Conservation (phyloP, 2,888 invertebrate genomes). For the Ceriagrion tenellum region DNA sequence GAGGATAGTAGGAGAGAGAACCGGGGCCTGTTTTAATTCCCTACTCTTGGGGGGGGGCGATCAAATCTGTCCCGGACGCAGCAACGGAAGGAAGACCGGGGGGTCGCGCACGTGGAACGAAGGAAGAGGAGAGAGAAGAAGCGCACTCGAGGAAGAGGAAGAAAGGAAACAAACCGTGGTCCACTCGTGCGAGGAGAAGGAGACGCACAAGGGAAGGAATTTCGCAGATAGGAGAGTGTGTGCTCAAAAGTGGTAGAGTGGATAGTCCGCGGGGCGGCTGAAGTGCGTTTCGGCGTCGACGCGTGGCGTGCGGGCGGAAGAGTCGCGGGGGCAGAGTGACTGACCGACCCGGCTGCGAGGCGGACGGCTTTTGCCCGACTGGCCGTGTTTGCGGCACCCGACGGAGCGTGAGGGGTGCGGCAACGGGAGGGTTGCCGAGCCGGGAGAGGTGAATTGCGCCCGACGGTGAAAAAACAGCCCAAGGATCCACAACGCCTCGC, state of each 20-base stretch:
- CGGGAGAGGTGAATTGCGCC: not conserved
- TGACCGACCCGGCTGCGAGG: too few relatives aligned
- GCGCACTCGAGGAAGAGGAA: not conserved
- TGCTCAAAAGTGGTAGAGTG: not conserved
- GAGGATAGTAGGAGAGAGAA: not conserved
- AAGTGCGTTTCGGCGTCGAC: not conserved
- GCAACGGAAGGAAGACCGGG: constrained; percentile 50
- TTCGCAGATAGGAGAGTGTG: not conserved
- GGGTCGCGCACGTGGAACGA: not conserved
- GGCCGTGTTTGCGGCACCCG: not conserved
- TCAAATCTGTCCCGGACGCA: constrained; percentile 66
- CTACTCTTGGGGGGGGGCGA: constrained; percentile 43
- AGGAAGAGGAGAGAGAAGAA: not conserved
- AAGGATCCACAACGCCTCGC: too few relatives aligned
- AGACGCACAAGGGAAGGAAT: too few relatives aligned
- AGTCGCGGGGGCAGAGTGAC: too few relatives aligned
- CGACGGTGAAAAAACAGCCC: not conserved
- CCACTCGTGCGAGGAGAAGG: too few relatives aligned
- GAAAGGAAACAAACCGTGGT: not conserved
- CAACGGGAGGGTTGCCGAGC: not conserved
- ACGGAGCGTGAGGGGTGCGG: not conserved
- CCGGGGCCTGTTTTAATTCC: constrained; percentile 42
- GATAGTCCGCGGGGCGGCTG: too few relatives aligned
- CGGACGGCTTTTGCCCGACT: not conserved
- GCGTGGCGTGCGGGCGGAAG: not conserved